These are phyloP conservation scores for Plumapathes pennacea DNA, from an alignment of 92 coral and sea anemone species.

Conservation along the genomic window DNA sequence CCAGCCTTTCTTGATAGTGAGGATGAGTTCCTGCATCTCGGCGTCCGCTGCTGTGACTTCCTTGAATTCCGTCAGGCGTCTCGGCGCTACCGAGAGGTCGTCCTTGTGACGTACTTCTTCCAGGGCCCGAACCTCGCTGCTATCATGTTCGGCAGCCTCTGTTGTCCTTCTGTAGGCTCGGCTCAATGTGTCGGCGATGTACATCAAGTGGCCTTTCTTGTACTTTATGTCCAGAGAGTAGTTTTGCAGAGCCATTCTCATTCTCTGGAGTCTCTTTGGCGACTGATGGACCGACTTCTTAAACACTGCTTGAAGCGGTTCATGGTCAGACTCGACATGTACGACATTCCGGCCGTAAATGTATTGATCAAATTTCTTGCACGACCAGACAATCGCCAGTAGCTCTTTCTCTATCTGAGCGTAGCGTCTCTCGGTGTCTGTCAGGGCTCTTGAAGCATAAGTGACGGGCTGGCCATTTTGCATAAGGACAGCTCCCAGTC, in stretches of 20 bases:
- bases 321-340: slow-evolving; percentile 22
- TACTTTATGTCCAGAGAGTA: slow-evolving; percentile 17
- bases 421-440: slow-evolving; percentile 26
- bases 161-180: slow-evolving; percentile 18
- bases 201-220: slow-evolving; percentile 18
- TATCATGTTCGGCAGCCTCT: slow-evolving; percentile 21
- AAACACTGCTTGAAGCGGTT: slow-evolving; percentile 44
- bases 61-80: slow-evolving; percentile 5
- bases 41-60: slow-evolving; percentile 25
- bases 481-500: slow-evolving; percentile 17
- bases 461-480: slow-evolving; percentile 37
- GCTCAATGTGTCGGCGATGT: slow-evolving; percentile 23
- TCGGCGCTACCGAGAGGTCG: slow-evolving; percentile 24
- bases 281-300: slow-evolving; percentile 31
- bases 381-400: slow-evolving; percentile 42
- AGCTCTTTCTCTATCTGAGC: slow-evolving; percentile 40
- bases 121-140: slow-evolving; percentile 28
- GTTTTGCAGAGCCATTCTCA: slow-evolving; percentile 25
- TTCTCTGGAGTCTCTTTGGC: slow-evolving; percentile 25
- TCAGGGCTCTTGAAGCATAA: slow-evolving; percentile 37
- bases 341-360: slow-evolving; percentile 26
- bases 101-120: slow-evolving; percentile 31
- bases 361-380: slow-evolving; percentile 51
- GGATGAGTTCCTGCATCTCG: slow-evolving; percentile 20
- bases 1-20: slow-evolving; percentile 30